Evolutionary conservation across 2,113 vertebrate genomes (phyloP).

Genomic region (Rhabdomys dilectus): DNA sequence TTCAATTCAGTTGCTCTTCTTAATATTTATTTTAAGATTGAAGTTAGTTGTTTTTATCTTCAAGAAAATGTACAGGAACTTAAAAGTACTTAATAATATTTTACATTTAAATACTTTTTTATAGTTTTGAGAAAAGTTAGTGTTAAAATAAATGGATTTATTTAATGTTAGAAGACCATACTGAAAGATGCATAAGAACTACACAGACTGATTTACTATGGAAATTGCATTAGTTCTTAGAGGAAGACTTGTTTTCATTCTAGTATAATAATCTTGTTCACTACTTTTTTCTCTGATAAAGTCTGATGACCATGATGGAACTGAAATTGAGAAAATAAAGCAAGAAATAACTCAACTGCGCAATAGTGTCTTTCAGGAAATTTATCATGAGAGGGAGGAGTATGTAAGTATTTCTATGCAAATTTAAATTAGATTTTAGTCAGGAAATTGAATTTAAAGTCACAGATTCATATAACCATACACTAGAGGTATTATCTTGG

Average conservation of each 20-base stretch:
- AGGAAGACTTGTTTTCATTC: conserved; percentile 50
- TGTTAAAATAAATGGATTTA: conserved; percentile 37
- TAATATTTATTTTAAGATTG: conserved; percentile 35
- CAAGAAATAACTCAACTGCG: conserved; percentile 86
- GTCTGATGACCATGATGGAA: conserved; percentile 86
- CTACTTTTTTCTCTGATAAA: conserved; percentile 74
- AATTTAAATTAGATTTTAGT: conserved; percentile 47
- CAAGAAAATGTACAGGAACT: conserved; percentile 53
- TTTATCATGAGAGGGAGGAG: conserved; percentile 88
- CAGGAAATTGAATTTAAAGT: conserved; percentile 51
- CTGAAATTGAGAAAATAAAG: conserved; percentile 87
- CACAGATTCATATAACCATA: conserved; percentile 8
- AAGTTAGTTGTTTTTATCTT: background rate
- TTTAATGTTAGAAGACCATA: background rate
- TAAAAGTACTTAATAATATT: conserved; percentile 41
- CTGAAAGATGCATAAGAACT: background rate
- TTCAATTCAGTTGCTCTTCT: conserved; percentile 24
- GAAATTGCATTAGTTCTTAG: conserved; percentile 16
- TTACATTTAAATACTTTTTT: conserved; percentile 47
- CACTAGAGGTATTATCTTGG: background rate
- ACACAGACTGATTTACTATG: background rate
- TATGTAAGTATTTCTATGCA: conserved; percentile 87
- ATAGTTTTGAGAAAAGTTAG: conserved; percentile 49
- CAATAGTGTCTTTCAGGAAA: conserved; percentile 87
- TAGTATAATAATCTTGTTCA: conserved; percentile 45